Base-by-base conservation (phyloP, 1,140 invertebrate genomes). In the Melanaphis sacchari region DNA sequence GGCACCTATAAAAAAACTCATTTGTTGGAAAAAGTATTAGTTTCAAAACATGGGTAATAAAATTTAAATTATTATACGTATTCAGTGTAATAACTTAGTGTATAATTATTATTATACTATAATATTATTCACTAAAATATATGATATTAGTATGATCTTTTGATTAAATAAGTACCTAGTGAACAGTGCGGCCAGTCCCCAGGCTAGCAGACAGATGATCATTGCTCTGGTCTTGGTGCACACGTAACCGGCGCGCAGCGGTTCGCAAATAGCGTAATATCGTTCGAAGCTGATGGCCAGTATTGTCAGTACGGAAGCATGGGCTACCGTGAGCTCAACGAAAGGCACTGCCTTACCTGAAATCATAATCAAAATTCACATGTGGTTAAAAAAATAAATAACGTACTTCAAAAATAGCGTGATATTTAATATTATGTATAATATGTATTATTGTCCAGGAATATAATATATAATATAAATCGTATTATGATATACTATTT, bases 231-330 rank as follows among this genome's bases (percentile, higher is more conserved):
- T 96, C 95, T 98, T 98, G 6, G 98, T 99, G 95, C 98, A 99
- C 31, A 98, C 98, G 95, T 98, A 98, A 94, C 98, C 97, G 0
- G 98, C 98, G 94, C 98, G 97, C 82, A 99, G 95, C 0, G 98
- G 98, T 94, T 98, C 97, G 95, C 98, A 99, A 94, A 99, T 99
- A 46, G 98, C 98, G 95, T 99, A 98, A 95, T 99, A 99, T 15
- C 98, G 96, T 95, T 99, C 98, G 95, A 99, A 98, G 95, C 98
- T 98, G 94, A 98, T 98, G 85, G 98, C 98, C 94, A 99, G 95
- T 94, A 99, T 99, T 26, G 98, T 99, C 46, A 99, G 95, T 3
- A 99, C 98, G 8, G 98, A 99, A 26, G 98, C 98, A 95, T 99
- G 98, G 2, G 98, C 98, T 36, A 99, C 98, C 0, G 98, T 98